Conservation (phyloP, 92 coral and sea anemone species). For the Hydrozoanthus gracilis region DNA sequence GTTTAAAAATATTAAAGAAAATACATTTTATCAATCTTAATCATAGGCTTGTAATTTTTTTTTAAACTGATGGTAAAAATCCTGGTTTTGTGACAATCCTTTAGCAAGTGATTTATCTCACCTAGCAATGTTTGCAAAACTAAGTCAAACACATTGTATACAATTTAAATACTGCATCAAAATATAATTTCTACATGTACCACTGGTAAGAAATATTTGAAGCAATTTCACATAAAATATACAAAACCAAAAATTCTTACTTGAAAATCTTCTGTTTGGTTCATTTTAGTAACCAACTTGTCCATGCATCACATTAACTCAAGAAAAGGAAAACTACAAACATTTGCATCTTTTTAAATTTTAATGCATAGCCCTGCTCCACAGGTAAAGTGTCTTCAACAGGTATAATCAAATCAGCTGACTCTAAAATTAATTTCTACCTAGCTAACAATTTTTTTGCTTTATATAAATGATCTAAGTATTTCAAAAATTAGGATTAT, state of each 20-base stretch:
- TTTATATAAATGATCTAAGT: not conserved
- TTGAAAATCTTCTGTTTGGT: slow-evolving; percentile 26
- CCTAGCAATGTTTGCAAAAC: slow-evolving; percentile 26
- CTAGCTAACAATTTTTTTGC: not conserved
- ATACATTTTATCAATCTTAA: not conserved
- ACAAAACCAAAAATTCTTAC: slow-evolving; percentile 11
- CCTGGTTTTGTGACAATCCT: not conserved
- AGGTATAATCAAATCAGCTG: slow-evolving; percentile 37
- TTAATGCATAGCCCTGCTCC: slow-evolving; percentile 32
- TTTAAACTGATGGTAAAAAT: not conserved
- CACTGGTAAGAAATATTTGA: not conserved
- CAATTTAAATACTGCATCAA: slow-evolving; percentile 15
- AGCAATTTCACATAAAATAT: not conserved
- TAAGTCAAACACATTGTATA: slow-evolving; percentile 18
- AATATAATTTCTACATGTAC: not conserved
- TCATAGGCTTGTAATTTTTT: not conserved
- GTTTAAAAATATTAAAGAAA: not conserved
- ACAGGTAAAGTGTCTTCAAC: slow-evolving; percentile 36
- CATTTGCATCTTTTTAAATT: slow-evolving; percentile 50
- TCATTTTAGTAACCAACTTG: slow-evolving; percentile 19
- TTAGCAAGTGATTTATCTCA: not conserved
- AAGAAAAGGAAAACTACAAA: slow-evolving; percentile 35
- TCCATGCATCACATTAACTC: slow-evolving; percentile 39
- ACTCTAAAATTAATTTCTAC: slow-evolving; percentile 9
- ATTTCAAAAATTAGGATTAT: not conserved